Evolutionary conservation across 1,140 invertebrate genomes (phyloP), one percentile per base, ranked within the genome.

Genomic region (Physella acuta): DNA sequence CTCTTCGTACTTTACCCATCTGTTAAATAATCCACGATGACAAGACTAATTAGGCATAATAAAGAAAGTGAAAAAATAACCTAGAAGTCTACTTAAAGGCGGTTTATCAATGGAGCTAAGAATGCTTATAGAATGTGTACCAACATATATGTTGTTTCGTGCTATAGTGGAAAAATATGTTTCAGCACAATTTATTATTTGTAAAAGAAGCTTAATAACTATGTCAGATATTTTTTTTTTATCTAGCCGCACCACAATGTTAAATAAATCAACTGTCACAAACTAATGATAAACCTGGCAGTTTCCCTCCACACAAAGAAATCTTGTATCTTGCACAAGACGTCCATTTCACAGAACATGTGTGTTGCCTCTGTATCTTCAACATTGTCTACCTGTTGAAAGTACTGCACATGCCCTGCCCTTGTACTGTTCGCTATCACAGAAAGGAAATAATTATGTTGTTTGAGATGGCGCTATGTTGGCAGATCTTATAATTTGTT

Each of bases 341-440:
- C 90, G 61, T 90, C 92, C 93, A 98, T 94, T 86, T 96, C 92
- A 77, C 94, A 96, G 86, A 98, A 98, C 81, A 71, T 86, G 85
- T 24, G 80, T 76, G 73, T 61, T 49, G 39, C 74, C 65, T 36
- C 80, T 61, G 93, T 92, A 24, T 74, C 72, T 3, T 81, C 80
- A 78, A 94, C 94, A 86, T 96, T 94, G n/a, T 79, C 76, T 14
- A 94, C 94, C 20, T 98, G 88, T 75, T n/a, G n/a, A n/a, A n/a
- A n/a, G n/a, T 97, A 95, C 84, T 97, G 95, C 28, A 98, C 78
- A 58, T 81, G 79, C 60, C 83, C 80, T 49, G 76, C 78, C 0
- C 79, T 79, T 14, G 80, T 74, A 24, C 78, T 60, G n/a, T 71
- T 71, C 0, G 75, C 78, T 80, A 68, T 39, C 63, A 61, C 24